Conservation (phyloP, 2,113 vertebrate genomes). For the Okapia johnstoni region DNA sequence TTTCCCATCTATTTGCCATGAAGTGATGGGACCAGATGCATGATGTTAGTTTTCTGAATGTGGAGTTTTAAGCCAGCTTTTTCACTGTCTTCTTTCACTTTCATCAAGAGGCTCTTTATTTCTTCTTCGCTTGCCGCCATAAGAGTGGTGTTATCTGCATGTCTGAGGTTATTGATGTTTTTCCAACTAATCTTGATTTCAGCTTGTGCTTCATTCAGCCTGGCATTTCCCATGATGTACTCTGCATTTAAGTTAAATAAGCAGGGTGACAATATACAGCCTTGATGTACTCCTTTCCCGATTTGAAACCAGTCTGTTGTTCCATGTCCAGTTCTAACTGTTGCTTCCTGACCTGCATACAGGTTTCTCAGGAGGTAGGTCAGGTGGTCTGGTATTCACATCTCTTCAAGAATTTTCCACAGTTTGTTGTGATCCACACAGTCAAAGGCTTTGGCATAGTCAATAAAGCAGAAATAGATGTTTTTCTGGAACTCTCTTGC, state of each 20-base stretch:
- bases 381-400: neutral
- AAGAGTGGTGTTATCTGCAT: neutral
- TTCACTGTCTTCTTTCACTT: neutral
- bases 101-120: neutral
- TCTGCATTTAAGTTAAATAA: neutral
- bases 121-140: neutral
- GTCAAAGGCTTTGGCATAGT: neutral
- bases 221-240: neutral
- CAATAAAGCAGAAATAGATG: neutral
- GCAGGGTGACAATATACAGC: neutral
- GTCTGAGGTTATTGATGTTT: neutral
- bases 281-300: neutral
- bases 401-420: neutral
- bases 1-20: neutral
- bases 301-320: neutral
- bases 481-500: neutral
- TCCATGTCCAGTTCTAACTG: neutral
- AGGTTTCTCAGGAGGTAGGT: neutral
- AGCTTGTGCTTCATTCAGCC: neutral
- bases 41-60: neutral
- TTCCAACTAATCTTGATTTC: neutral
- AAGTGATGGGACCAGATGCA: neutral
- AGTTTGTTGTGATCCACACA: neutral
- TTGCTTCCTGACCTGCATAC: neutral
- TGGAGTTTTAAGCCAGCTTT: neutral